These are phyloP conservation scores for Caenorhabditis becei DNA, from an alignment of 2,888 invertebrate genomes.

Conservation along the genomic window DNA sequence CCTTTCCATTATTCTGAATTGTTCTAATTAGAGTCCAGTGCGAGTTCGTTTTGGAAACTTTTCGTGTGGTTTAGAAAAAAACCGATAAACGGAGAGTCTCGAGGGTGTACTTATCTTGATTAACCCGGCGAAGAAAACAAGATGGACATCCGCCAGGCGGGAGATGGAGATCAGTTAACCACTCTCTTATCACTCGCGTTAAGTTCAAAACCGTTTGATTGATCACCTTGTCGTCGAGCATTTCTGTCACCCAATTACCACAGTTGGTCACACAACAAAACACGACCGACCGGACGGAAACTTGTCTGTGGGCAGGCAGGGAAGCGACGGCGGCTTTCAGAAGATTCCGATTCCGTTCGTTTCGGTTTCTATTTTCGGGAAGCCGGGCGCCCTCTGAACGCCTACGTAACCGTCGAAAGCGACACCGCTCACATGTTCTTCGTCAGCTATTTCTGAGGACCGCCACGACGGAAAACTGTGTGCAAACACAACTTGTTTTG, in stretches of 20 bases:
- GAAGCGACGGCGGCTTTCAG: neutral
- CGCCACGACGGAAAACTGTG: conserved; percentile 19
- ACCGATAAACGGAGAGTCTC: conserved; percentile 18
- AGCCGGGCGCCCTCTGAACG: conserved; percentile 42
- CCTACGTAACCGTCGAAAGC: conserved; percentile 56
- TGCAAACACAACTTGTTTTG: conserved; percentile 53
- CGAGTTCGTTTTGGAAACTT: conserved; percentile 22
- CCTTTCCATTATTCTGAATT: conserved; percentile 9
- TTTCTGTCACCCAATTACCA: conserved; percentile 42
- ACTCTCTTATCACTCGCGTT: conserved; percentile 40
- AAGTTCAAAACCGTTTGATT: conserved; percentile 53
- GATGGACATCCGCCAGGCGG: conserved; percentile 45
- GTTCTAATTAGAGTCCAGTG: conserved; percentile 29
- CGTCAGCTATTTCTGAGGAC: conserved; percentile 47
- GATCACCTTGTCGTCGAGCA: conserved; percentile 56
- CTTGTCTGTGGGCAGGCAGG: conserved; percentile 27
- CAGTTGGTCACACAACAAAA: conserved; percentile 10
- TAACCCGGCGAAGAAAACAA: conserved; percentile 39
- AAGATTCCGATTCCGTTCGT: conserved; percentile 10
- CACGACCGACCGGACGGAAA: conserved; percentile 36
- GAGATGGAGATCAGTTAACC: conserved; percentile 52
- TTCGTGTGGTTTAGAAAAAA: conserved; percentile 22
- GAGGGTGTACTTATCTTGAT: conserved; percentile 49
- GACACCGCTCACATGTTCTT: conserved; percentile 40
- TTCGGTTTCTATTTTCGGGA: conserved; percentile 23